A percentile compares a stretch with the other conserved stretches of the same genome.
Conservation (phyloP, 2,113 vertebrate species). For the Hydrochoerus hydrochaeris region DNA sequence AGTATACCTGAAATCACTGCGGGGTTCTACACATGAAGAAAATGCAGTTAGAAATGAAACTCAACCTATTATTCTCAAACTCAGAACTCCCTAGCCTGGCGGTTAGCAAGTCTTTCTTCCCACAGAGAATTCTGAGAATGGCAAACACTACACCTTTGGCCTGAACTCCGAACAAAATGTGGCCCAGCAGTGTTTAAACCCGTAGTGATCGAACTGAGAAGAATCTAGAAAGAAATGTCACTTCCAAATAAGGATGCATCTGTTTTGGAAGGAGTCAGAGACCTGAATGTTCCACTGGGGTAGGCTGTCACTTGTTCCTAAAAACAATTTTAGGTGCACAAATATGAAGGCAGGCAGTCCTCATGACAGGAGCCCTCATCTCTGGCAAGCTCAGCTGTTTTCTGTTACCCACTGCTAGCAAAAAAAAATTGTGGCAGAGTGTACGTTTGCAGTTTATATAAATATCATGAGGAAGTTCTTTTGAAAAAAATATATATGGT, state of each 20-base stretch:
- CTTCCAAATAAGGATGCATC: not conserved
- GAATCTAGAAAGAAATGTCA: slow-evolving; percentile 22
- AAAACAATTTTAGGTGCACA: not conserved
- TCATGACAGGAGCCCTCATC: not conserved
- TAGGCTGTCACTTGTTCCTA: slow-evolving; percentile 23
- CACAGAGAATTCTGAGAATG: not conserved
- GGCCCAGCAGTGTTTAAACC: not conserved
- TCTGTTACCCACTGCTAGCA: not conserved
- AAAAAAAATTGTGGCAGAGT: not conserved
- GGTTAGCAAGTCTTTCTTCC: slow-evolving; percentile 11
- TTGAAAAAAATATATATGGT: not conserved
- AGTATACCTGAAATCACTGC: not conserved
- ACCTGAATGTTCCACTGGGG: not conserved
- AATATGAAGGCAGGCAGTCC: not conserved
- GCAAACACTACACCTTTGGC: not conserved
- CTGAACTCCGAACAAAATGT: slow-evolving; percentile 14
- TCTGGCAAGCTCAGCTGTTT: not conserved
- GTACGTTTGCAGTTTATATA: not conserved
- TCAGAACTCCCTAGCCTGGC: not conserved
- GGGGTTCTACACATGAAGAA: not conserved
- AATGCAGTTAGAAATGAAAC: not conserved
- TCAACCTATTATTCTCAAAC: not conserved
- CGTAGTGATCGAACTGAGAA: not conserved
- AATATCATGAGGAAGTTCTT: not conserved
- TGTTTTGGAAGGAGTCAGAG: slow-evolving; percentile 12